These are phyloP conservation scores for Smittia aterrima DNA, from an alignment of 2,888 invertebrate species.

Conservation along the genomic window DNA sequence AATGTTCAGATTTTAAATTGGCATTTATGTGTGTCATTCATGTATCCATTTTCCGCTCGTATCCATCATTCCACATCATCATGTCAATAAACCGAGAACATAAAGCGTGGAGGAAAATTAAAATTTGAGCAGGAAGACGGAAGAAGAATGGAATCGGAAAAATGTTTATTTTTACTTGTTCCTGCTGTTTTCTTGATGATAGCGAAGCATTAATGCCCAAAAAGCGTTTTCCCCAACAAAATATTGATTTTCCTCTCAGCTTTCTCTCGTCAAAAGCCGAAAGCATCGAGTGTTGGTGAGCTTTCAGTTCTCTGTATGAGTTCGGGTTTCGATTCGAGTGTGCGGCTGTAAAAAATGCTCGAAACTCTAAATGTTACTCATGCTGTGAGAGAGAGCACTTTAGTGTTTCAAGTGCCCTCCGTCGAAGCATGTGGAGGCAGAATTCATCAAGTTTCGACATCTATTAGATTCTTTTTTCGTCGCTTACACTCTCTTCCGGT, in stretches of 20 bases:
- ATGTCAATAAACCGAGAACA: neutral
- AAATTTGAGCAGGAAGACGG: slow-evolving; percentile 4
- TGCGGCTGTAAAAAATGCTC: neutral
- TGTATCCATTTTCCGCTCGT: too few relatives aligned
- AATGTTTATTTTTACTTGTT: neutral
- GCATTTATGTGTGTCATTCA: slow-evolving; percentile 7
- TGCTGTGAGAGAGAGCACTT: neutral
- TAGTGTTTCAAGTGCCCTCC: slow-evolving; percentile 16
- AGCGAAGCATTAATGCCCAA: neutral
- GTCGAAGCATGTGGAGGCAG: neutral
- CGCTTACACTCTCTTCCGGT: neutral
- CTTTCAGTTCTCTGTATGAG: neutral
- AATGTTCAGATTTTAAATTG: slow-evolving; percentile 7
- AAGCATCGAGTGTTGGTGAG: neutral
- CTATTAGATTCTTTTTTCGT: neutral
- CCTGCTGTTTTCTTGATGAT: neutral
- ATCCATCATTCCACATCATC: neutral
- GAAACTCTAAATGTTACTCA: neutral
- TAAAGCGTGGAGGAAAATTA: neutral
- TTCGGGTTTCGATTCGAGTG: neutral
- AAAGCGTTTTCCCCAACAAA: neutral
- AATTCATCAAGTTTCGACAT: neutral
- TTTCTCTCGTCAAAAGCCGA: neutral
- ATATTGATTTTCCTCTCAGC: slow-evolving; percentile 5
- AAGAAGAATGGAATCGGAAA: neutral